Conservation (phyloP, 1,140 invertebrate genomes). For the Drosophila leontia region DNA sequence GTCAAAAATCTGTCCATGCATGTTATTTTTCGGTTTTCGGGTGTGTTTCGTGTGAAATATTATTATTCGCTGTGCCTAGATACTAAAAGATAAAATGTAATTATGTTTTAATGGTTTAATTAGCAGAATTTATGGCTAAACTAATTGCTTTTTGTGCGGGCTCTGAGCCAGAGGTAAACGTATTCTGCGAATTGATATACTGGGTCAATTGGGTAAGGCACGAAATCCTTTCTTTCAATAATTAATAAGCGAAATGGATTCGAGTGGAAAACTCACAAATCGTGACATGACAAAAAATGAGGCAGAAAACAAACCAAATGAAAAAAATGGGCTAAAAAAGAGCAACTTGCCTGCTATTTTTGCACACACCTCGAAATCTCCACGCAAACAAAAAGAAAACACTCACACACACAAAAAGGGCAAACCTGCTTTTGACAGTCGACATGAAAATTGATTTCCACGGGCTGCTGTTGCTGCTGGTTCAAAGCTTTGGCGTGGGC, state of each 20-base stretch:
- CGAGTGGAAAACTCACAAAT: conserved; percentile 70
- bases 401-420: conserved; percentile 33
- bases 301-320: conserved; percentile 19
- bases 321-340: conserved; percentile 24
- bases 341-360: conserved; percentile 66
- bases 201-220: conserved; percentile 9
- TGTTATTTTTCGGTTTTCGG: conserved; percentile 20
- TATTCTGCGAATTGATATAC: conserved; percentile 13
- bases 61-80: conserved; percentile 11
- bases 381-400: conserved; percentile 7
- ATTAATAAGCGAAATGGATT: conserved; percentile 68
- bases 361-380: conserved; percentile 31
- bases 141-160: conserved; percentile 35
- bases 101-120: conserved; percentile 54
- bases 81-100: conserved; percentile 31
- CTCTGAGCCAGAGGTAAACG: not conserved
- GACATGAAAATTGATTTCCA: conserved; percentile 78
- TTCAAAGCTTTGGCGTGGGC: conserved; percentile 13
- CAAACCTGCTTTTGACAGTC: conserved; percentile 70
- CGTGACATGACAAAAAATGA: conserved; percentile 57
- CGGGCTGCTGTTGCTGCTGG: conserved; percentile 20
- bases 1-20: conserved; percentile 13
- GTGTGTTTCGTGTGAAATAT: conserved; percentile 38
- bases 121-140: conserved; percentile 42
- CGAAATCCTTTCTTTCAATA: conserved; percentile 42